Conservation (phyloP, 2,113 vertebrate genomes). For the Acrocephalus arundinaceus region DNA sequence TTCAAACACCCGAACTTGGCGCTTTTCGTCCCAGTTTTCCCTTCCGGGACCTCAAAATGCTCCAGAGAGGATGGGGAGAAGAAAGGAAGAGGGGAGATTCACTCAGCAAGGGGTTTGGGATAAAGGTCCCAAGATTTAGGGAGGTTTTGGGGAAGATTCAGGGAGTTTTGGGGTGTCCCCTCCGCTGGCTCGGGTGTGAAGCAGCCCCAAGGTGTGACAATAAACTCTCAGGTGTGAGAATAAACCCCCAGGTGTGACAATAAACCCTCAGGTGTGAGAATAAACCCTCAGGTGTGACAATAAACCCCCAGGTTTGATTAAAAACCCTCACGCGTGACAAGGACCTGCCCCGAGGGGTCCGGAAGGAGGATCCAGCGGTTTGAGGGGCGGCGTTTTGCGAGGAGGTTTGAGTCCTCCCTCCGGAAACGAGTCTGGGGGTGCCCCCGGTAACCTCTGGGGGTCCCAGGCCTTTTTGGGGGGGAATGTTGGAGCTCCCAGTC, state of each 20-base stretch:
- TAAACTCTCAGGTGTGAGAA: too few relatives aligned
- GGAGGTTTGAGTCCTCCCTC: fast-evolving
- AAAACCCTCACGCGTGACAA: background rate
- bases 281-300: background rate
- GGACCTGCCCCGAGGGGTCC: fast-evolving
- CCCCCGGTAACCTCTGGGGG: too few relatives aligned
- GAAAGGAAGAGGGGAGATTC: too few relatives aligned
- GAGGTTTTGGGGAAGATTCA: background rate
- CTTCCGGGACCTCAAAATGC: background rate
- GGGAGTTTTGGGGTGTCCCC: background rate
- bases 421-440: background rate
- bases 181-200: background rate
- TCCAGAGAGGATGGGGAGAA: fast-evolving
- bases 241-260: too few relatives aligned
- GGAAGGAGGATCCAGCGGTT: too few relatives aligned
- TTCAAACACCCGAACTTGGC: background rate
- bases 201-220: background rate
- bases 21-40: background rate
- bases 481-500: fast-evolving
- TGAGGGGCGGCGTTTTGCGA: fast-evolving
- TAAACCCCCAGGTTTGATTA: background rate
- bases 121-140: fast-evolving
- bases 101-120: fast-evolving
- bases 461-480: fast-evolving
- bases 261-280: background rate